Evolutionary conservation across 2,888 invertebrate genomes (phyloP), one percentile per base, ranked within the genome.

Genomic region (Macrosoma leucophasiata): DNA sequence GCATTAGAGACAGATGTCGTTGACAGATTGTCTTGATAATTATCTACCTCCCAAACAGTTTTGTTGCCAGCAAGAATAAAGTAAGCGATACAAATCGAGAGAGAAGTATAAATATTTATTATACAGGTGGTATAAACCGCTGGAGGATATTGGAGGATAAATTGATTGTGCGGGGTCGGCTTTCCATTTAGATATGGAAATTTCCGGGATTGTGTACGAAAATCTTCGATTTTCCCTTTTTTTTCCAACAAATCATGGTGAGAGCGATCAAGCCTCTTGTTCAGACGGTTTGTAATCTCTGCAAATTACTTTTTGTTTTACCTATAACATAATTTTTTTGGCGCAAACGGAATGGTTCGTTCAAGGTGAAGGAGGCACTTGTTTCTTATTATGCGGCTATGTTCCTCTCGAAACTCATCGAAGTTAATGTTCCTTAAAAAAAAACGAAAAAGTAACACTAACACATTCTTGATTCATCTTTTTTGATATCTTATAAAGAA

Each of bases 131-230:
- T 79, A 78, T 82, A 81, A 78, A 79, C 79, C 78, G 78, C 78
- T 75, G 59, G 72, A 79, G 79, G 79, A 82, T 82, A 81, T 81
- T 78, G 81, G 67, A 68, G 79, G 82, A 81, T 84, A 82, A 82
- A 84, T 84, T 84, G 82, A 84, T 82, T 84, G 82, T 81, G 74
- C 78, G 74, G 78, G 82, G 78, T 81, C 75, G 82, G 79, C 82
- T 84, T 84, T 81, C 82, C 82, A 84, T 84, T 84, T 84, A 84
- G 82, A 82, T 82, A 84, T 84, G 82, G 82, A 84, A 82, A 84
- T 84, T 79, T 79, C 67, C 66, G 67, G 79, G 82, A 81, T 81
- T 81, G 81, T 82, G 72, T 76, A 77, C 77, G 71, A 73, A 77
- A 78, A 76, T 76, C 76, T 82, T 81, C 75, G 72, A 70, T 76